Evolutionary conservation across 2,888 invertebrate genomes (phyloP), one percentile per base, ranked within the genome.

Genomic region (Trachelus tabidus): DNA sequence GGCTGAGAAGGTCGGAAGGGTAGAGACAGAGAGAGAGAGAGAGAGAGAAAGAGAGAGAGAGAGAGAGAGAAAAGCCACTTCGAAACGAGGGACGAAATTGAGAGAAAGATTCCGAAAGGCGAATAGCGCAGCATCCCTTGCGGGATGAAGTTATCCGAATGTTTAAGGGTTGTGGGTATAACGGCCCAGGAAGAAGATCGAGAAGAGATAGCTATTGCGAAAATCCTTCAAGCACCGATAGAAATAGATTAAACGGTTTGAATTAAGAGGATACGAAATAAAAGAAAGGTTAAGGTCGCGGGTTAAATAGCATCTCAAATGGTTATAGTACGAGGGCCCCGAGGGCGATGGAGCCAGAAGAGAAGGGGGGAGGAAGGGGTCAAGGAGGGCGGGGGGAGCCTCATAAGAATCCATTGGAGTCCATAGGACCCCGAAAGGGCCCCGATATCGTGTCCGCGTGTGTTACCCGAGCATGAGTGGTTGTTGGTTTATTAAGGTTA

Each of bases 401-500:
- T 79, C 73, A 73, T 40, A 40, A 40, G 40, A 40, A 40, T 15
- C 40, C 40, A 40, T 40, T 40, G 15, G 40, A 15, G 40, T 15
- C 40, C 40, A 6, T 6, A 40, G 40, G 40, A 75, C 37, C 56
- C 31, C 37, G 40, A 35, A 40, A 75, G 37, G 37, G 40, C 75
- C 75, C 56, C 79, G 80, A 83, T 83, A 86, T 82, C 79, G 77
- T 78, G 79, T 81, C 82, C 81, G 79, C 81, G 83, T 84, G 40
- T 40, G 85, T 82, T 82, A 80, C 83, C 83, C 76, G 80, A 81
- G 81, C 81, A 81, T 80, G 85, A 87, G 84, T 85, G 87, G 82
- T 87, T 86, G 89, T 88, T 87, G 87, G 88, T 88, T 90, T 89
- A 89, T 89, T 88, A 89, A 89, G 86, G 85, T 87, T 88, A 89